Conservation (phyloP, 2,113 vertebrate species). For the Mesitornis unicolor region DNA sequence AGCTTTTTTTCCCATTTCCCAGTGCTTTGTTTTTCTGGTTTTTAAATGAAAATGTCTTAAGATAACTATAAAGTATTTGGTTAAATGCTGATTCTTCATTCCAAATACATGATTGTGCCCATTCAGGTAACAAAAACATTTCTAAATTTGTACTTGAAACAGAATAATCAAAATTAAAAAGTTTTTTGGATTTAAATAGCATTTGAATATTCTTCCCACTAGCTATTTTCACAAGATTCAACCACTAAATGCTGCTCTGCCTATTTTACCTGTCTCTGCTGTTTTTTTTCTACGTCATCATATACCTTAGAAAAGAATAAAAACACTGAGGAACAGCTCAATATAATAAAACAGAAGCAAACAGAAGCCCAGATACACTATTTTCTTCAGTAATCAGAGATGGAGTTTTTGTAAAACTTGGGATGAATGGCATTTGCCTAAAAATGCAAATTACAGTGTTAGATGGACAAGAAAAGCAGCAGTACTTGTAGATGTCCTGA, state of each 20-base stretch:
- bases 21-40: neutral
- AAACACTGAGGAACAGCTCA: neutral
- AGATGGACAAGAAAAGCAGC: neutral
- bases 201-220: neutral
- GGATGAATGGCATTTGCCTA: neutral
- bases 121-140: neutral
- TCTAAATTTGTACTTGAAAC: conserved; percentile 1
- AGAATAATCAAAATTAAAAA: neutral
- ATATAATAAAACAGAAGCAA: neutral
- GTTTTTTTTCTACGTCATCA: neutral
- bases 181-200: neutral
- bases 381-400: neutral
- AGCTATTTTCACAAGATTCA: neutral
- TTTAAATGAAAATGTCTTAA: neutral
- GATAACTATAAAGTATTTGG: no score
- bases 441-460: neutral
- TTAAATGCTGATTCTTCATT: neutral
- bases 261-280: neutral
- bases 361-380: neutral
- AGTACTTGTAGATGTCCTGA: neutral
- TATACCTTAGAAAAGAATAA: neutral
- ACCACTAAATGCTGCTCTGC: neutral
- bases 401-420: neutral
- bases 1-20: neutral
- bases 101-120: neutral